Conservation (phyloP, 2,113 vertebrate species). For the Tinamus guttatus region DNA sequence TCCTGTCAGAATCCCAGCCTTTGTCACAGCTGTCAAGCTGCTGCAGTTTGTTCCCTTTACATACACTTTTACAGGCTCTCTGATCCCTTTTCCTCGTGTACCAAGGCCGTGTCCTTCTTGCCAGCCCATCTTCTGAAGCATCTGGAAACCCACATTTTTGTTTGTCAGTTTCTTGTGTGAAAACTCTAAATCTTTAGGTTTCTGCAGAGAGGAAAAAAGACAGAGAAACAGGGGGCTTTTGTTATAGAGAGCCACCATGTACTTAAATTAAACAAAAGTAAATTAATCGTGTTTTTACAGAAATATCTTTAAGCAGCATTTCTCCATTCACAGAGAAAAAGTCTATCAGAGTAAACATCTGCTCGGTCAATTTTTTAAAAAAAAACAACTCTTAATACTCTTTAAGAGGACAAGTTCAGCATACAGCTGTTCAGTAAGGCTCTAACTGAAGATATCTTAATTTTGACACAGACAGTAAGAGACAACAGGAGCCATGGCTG, state of each 20-base stretch:
- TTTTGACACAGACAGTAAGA: background rate
- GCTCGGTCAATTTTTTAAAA: no score
- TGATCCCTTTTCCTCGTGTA: conserved; percentile 88
- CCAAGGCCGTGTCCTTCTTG: conserved; percentile 94
- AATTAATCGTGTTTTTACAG: background rate
- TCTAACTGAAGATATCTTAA: background rate
- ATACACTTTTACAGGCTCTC: conserved; percentile 88
- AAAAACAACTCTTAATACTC: no score
- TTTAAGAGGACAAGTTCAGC: background rate
- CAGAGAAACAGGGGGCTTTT: background rate
- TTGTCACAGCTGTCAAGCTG: background rate
- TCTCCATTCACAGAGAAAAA: background rate
- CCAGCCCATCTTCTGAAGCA: conserved; percentile 99
- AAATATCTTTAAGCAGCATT: background rate
- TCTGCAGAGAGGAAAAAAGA: conserved; percentile 44
- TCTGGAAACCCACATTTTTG: conserved; percentile 95
- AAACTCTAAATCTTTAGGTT: conserved; percentile 77
- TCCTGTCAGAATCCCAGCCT: background rate
- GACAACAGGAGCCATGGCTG: background rate
- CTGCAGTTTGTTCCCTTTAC: conserved; percentile 25
- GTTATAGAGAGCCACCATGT: background rate
- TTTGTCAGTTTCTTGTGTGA: conserved; percentile 87
- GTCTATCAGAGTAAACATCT: background rate
- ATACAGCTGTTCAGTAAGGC: background rate
- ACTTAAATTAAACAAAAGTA: background rate